Evolutionary conservation across 1,140 invertebrate species (phyloP).

Genomic region (Gonioctena quinquepunctata): DNA sequence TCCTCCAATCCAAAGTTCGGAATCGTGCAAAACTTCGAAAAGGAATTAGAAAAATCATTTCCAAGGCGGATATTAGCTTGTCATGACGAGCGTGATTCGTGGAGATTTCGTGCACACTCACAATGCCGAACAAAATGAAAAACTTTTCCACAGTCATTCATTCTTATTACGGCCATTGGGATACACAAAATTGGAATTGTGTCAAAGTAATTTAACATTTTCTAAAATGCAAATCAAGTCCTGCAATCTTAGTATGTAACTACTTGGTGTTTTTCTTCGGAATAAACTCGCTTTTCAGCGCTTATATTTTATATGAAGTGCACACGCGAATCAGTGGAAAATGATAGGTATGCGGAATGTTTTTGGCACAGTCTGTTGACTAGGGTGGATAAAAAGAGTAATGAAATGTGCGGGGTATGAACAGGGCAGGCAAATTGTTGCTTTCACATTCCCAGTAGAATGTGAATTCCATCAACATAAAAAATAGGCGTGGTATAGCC

Average conservation of each 20-base stretch:
- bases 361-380: not conserved
- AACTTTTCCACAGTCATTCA: slow-evolving; percentile 10
- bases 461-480: too few relatives aligned
- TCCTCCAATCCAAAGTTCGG: too few relatives aligned
- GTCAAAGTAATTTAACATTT: slow-evolving; percentile 20
- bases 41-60: slow-evolving; percentile 3
- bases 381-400: not conserved
- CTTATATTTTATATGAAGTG: not conserved
- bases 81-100: not conserved
- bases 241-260: not conserved
- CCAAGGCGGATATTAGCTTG: not conserved
- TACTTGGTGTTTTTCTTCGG: not conserved
- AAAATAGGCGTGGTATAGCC: too few relatives aligned
- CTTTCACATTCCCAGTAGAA: too few relatives aligned
- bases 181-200: slow-evolving; percentile 10
- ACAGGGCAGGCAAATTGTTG: too few relatives aligned
- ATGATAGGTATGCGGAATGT: not conserved
- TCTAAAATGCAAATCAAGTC: slow-evolving; percentile 1
- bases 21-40: not conserved
- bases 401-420: too few relatives aligned
- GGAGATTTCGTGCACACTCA: not conserved
- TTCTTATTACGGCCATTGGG: not conserved
- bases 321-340: not conserved
- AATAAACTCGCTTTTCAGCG: not conserved
- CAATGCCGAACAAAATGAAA: not conserved